Percentiles rank a stretch among this genome's conserved stretches.
Conservation (phyloP, 2,797 vertebrate species). For the Cephalopachus bancanus region DNA sequence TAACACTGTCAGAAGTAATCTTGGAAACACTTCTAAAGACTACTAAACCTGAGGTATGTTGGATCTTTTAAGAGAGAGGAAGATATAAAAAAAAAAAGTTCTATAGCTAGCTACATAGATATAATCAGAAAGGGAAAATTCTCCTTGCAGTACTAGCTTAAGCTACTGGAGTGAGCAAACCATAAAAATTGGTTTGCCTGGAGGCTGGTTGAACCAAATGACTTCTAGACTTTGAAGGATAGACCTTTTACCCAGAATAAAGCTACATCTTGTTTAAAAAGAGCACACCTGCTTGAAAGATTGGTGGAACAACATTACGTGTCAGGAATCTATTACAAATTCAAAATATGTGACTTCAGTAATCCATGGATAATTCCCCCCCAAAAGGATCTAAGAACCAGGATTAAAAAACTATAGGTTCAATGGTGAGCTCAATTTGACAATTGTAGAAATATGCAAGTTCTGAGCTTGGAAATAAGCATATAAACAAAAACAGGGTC, state of each 20-base stretch:
- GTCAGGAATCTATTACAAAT: background rate
- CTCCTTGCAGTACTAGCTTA: background rate
- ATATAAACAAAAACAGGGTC: background rate
- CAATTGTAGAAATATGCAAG: background rate
- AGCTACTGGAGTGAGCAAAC: background rate
- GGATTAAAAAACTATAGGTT: background rate
- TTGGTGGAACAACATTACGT: background rate
- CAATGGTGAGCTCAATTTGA: background rate
- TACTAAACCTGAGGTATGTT: background rate
- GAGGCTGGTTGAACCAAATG: background rate
- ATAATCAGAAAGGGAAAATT: slow-evolving; percentile 53
- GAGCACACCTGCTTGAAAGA: background rate
- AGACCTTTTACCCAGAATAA: background rate
- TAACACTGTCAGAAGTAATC: background rate
- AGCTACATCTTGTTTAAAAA: background rate
- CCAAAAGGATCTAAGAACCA: background rate
- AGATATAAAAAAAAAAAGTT: background rate
- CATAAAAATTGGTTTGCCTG: slow-evolving; percentile 22
- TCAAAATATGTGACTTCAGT: background rate
- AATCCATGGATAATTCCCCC: background rate
- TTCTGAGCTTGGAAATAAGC: background rate
- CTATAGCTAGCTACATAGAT: background rate
- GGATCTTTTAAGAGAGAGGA: background rate
- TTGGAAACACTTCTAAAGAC: background rate
- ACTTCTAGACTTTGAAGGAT: slow-evolving; percentile 49